phyloP scores from a whole-genome alignment of 2,797 vertebrate genomes.

The Sternarchorhynchus goeldii region DNA sequence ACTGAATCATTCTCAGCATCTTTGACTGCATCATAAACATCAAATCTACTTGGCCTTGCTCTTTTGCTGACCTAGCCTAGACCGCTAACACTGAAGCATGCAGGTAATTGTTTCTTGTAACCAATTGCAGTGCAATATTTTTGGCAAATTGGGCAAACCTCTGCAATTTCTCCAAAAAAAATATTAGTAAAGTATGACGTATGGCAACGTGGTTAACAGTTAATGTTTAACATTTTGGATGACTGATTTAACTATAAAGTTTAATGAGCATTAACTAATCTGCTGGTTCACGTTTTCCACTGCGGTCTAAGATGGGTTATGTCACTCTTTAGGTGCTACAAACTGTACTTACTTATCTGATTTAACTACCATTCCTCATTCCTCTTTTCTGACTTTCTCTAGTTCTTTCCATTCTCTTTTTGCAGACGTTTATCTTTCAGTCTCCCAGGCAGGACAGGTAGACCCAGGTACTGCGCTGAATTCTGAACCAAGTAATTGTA shows the following conservation, averaged over 20 bases:
- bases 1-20: conserved; percentile 60
- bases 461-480: conserved; percentile 97
- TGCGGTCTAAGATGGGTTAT: conserved; percentile 77
- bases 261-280: conserved; percentile 1
- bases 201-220: no score
- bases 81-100: conserved; percentile 55
- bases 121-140: no score
- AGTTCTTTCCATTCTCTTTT: conserved; percentile 99
- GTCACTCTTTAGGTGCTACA: conserved; percentile 68
- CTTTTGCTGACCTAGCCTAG: conserved; percentile 76
- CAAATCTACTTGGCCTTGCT: conserved; percentile 72
- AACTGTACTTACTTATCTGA: conserved; percentile 82
- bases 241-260: conserved; percentile 2
- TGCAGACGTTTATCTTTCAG: conserved; percentile 99
- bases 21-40: conserved; percentile 66
- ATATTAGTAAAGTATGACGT: no score
- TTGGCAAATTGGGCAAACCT: no score
- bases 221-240: neutral
- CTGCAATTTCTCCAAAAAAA: no score
- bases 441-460: conserved; percentile 99
- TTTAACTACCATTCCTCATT: conserved; percentile 86
- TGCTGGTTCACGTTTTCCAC: neutral
- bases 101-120: neutral
- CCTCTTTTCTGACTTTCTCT: conserved; percentile 94
- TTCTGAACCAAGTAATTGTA: conserved; percentile 65